Evolutionary conservation across 2,888 invertebrate genomes (phyloP).

Genomic region (Protodeltote pygarga): DNA sequence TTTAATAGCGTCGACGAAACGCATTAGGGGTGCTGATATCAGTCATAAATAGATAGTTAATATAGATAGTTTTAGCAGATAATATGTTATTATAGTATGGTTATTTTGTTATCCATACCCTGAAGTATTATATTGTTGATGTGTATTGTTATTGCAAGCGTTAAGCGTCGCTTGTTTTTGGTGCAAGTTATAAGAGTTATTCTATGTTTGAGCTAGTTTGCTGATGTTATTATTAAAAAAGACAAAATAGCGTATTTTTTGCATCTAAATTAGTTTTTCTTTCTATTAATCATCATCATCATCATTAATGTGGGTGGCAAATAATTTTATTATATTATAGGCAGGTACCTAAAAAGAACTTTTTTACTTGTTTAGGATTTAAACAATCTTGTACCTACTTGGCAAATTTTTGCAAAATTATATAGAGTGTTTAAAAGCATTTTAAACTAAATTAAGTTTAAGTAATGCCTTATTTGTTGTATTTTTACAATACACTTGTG

Average conservation of each 20-base stretch:
- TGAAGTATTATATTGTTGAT: conserved; percentile 57
- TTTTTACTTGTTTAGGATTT: too few species aligned
- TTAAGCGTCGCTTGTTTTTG: conserved; percentile 15
- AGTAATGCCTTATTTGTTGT: too few species aligned
- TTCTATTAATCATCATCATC: not conserved
- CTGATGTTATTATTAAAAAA: conserved; percentile 32
- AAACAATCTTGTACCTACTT: too few species aligned
- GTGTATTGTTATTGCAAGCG: conserved; percentile 36
- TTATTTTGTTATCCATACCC: conserved; percentile 43
- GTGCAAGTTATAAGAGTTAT: conserved; percentile 38
- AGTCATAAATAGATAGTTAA: conserved; percentile 46
- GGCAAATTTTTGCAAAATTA: too few species aligned
- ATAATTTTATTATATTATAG: too few species aligned
- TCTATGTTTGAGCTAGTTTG: conserved; percentile 46
- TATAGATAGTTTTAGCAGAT: conserved; percentile 45
- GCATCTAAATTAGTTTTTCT: not conserved
- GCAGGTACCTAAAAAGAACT: too few species aligned
- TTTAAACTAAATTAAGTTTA: too few species aligned
- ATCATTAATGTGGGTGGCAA: too few species aligned
- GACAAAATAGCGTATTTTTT: not conserved
- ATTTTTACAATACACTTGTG: too few species aligned
- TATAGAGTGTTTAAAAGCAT: too few species aligned
- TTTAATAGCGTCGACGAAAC: too few species aligned
- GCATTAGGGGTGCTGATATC: too few species aligned
- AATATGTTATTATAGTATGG: conserved; percentile 44